Base-by-base conservation (phyloP, 2,888 invertebrate genomes). In the Thalpophila matura region DNA sequence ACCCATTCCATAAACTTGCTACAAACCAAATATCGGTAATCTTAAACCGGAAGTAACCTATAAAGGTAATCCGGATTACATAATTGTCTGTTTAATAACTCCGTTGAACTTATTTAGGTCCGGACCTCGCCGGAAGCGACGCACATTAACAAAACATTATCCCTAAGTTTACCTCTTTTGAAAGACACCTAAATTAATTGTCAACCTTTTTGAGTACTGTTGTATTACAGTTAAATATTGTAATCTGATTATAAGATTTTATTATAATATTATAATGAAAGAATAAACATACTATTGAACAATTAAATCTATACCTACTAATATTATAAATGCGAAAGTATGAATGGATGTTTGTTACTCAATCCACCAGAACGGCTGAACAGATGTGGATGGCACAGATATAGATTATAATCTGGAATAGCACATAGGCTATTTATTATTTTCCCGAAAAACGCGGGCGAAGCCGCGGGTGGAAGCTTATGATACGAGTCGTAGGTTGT, bases 111-210 rank as follows among this genome's bases (percentile, higher is more conserved):
- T 81, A 83, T 80, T 80, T 72, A 75, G 77, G 75, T 64, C 68
- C 67, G 55, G 67, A 69, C 75, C 75, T 68, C 59, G 81, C 80
- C 84, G 78, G 79, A 77, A 84, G 81, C 82, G 60, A 54, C 65
- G 76, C 68, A 78, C 86, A 83, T 85, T 86, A 86, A 82, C 84
- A 86, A 87, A 88, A 87, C 84, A 84, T 86, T 79, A 83, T 74
- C 84, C 27, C 81, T 79, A 63, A 86, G 80, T 85, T 84, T 79
- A 84, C 70, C 81, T 82, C 79, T 82, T 85, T 86, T 79, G 82
- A 82, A 83, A 83, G 77, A 77, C 79, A 73, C 73, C 69, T 43
- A 74, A 82, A 84, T 85, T 86, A 87, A 86, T 86, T 83, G 79
- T 75, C 61, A 49, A 72, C 76, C 80, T 77, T 81, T 79, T 71